Conservation (phyloP, 2,113 vertebrate genomes). For the Sylvietta virens region DNA sequence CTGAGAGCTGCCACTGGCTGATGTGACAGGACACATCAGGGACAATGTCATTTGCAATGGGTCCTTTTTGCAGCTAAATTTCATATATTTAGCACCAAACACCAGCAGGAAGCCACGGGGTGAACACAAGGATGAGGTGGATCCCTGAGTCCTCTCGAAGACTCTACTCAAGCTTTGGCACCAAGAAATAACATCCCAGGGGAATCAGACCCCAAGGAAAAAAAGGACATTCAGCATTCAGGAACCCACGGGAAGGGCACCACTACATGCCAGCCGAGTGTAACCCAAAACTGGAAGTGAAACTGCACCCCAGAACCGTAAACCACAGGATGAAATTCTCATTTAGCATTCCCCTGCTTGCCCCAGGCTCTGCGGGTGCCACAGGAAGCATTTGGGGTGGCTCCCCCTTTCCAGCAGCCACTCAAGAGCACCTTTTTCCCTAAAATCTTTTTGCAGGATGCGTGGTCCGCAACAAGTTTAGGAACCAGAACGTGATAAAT, state of each 20-base stretch:
- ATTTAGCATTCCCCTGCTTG: not conserved
- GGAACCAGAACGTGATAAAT: fast-evolving
- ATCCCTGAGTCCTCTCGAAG: not conserved
- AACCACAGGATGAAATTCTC: not conserved
- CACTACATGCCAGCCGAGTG: not conserved
- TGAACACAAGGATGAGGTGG: not conserved
- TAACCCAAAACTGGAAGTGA: not conserved
- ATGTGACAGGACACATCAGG: fast-evolving
- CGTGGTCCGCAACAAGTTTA: fast-evolving
- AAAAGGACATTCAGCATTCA: fast-evolving
- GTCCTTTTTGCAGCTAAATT: not conserved
- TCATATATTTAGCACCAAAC: fast-evolving
- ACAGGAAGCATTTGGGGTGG: not conserved
- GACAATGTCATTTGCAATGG: fast-evolving
- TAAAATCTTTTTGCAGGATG: not conserved
- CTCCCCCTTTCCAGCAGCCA: not conserved
- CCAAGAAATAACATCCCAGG: not conserved
- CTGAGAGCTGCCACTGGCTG: fast-evolving
- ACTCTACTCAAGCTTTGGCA: not conserved
- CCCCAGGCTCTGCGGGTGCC: not conserved
- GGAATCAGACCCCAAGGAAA: too few species aligned
- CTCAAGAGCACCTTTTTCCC: not conserved
- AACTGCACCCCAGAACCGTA: fast-evolving
- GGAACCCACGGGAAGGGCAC: not conserved
- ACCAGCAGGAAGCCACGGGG: fast-evolving